A percentile compares a stretch with the other conserved stretches of the same genome.
Evolutionary conservation across 2,113 vertebrate genomes (phyloP).

Genomic region (Sialia sialis): DNA sequence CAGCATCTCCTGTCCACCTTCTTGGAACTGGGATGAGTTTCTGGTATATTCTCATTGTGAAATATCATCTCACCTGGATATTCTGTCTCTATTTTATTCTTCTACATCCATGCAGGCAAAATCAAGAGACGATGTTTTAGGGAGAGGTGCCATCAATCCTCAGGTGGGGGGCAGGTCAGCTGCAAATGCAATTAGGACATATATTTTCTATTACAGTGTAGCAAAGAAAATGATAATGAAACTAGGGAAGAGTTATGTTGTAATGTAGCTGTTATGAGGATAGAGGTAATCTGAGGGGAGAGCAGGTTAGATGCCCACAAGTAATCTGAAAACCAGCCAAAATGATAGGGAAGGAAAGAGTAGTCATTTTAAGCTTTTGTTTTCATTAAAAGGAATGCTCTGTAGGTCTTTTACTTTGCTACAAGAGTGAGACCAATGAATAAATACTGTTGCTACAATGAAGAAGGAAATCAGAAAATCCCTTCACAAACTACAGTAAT

Average conservation of each 20-base stretch:
- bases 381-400: neutral
- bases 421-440: neutral
- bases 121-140: neutral
- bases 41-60: neutral
- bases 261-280: neutral
- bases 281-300: neutral
- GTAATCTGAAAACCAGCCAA: neutral
- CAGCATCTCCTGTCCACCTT: neutral
- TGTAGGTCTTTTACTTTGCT: neutral
- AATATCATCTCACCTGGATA: neutral
- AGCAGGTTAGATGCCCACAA: neutral
- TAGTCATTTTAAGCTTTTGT: neutral
- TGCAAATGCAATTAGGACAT: neutral
- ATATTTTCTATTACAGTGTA: neutral
- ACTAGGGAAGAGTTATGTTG: neutral
- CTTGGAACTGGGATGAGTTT: neutral
- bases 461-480: neutral
- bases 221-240: neutral
- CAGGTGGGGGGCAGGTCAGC: neutral
- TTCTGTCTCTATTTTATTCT: neutral
- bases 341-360: neutral
- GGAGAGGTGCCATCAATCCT: neutral
- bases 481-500: neutral
- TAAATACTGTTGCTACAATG: neutral
- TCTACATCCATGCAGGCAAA: neutral